Percentiles rank a stretch among this genome's conserved stretches.
phyloP scores from a whole-genome alignment of 1,140 invertebrate genomes.

The Sycophila sp. region DNA sequence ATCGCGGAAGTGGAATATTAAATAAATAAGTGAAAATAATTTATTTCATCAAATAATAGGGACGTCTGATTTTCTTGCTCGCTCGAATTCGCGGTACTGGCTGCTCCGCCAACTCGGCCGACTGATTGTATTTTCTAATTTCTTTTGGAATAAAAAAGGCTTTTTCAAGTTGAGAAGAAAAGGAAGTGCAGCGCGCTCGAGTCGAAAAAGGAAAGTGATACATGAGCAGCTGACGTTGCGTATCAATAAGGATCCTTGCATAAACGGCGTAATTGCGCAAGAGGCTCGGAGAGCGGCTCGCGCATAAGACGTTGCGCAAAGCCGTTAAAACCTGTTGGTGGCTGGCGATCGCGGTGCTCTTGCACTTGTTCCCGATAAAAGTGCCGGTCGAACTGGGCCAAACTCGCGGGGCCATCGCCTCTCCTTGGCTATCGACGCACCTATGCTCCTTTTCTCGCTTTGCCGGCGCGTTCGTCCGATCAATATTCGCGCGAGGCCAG shows the following conservation, averaged over 20 bases:
- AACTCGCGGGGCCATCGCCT: not conserved
- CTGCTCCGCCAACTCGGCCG: too few relatives aligned
- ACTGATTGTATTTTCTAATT: not conserved
- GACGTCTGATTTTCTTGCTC: too few relatives aligned
- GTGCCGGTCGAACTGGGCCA: not conserved
- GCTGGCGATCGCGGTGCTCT: too few relatives aligned
- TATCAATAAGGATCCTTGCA: conserved; percentile 10
- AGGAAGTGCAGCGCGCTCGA: too few relatives aligned
- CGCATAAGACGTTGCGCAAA: conserved; percentile 9
- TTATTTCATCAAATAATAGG: too few relatives aligned
- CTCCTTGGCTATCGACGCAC: conserved; percentile 4
- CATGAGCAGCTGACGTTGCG: not conserved
- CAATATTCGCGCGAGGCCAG: too few relatives aligned
- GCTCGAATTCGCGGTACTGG: not conserved
- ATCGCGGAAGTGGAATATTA: too few relatives aligned
- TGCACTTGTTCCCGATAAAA: not conserved
- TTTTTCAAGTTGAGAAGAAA: too few relatives aligned
- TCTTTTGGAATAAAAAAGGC: not conserved
- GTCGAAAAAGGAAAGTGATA: conserved; percentile 9
- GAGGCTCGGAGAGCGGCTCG: not conserved
- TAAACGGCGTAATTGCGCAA: conserved; percentile 7
- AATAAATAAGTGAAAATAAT: too few relatives aligned
- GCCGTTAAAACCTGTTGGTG: conserved; percentile 4
- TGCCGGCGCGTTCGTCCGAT: too few relatives aligned
- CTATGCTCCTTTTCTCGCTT: too few relatives aligned